A percentile compares a stretch with the other conserved stretches of the same genome.
Evolutionary conservation across 2,888 invertebrate genomes (phyloP).

Genomic region (Prenolepis imparis): DNA sequence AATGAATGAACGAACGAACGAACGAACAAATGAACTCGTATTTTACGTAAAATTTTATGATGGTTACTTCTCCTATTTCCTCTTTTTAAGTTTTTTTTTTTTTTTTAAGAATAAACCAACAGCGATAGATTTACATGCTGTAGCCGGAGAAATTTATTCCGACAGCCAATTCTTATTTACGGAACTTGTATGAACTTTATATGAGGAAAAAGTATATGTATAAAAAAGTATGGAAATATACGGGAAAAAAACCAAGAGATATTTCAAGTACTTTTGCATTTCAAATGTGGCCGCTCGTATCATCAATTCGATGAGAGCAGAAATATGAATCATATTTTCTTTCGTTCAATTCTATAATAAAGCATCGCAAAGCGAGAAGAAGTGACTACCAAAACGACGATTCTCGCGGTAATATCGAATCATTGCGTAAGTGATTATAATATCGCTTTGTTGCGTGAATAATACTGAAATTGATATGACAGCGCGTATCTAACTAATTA

Average conservation of each 20-base stretch:
- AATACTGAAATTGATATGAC: not conserved
- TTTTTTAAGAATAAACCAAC: not conserved
- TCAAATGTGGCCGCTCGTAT: not conserved
- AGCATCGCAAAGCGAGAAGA: not conserved
- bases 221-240: too few species aligned
- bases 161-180: slow-evolving; percentile 14
- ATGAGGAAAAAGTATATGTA: not conserved
- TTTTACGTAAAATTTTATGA: slow-evolving; percentile 12
- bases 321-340: not conserved
- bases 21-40: not conserved
- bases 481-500: slow-evolving; percentile 13
- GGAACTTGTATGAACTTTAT: slow-evolving; percentile 1
- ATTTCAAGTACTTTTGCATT: not conserved
- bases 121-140: not conserved
- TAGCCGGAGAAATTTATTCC: slow-evolving; percentile 7
- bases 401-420: not conserved
- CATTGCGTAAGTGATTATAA: slow-evolving; percentile 1
- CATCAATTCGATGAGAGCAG: not conserved
- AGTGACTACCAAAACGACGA: not conserved
- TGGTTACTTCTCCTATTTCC: slow-evolving; percentile 18
- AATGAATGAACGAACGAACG: not conserved
- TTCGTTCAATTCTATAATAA: not conserved
- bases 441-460: not conserved
- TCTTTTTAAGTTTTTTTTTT: slow-evolving; percentile 14
- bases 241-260: not conserved